Conservation (phyloP, 2,888 invertebrate genomes). For the Pardosa pseudoannulata region DNA sequence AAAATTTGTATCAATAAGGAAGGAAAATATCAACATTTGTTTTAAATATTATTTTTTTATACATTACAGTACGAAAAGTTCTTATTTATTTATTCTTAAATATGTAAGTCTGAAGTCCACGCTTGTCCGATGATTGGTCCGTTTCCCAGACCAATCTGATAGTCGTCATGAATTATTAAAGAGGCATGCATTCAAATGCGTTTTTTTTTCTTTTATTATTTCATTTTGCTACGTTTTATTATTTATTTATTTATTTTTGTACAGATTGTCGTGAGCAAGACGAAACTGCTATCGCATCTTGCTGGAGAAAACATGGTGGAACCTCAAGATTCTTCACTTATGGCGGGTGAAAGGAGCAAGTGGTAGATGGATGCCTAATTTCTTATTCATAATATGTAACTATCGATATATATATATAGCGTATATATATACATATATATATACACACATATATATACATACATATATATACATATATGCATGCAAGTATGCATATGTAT, state of each 20-base stretch:
- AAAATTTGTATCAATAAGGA: slow-evolving; percentile 59
- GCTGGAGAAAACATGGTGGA: slow-evolving; percentile 16
- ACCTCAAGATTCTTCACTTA: not conserved
- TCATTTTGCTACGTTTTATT: not conserved
- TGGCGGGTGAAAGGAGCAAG: not conserved
- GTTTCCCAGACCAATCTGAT: not conserved
- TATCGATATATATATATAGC: not conserved
- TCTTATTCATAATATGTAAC: slow-evolving; percentile 13
- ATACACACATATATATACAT: too few species aligned
- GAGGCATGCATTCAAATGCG: not conserved
- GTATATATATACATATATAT: not conserved
- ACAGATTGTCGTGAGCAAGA: slow-evolving; percentile 68
- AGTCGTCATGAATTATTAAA: not conserved
- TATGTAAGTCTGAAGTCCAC: slow-evolving; percentile 2
- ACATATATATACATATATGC: not conserved
- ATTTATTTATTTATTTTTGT: slow-evolving; percentile 17
- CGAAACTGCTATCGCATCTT: slow-evolving; percentile 18
- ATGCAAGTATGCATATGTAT: not conserved
- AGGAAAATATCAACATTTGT: slow-evolving; percentile 51
- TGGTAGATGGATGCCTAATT: not conserved
- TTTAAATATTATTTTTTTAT: slow-evolving; percentile 29
- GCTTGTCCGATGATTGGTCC: not conserved
- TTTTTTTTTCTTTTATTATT: not conserved
- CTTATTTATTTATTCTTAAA: not conserved
- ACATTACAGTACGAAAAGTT: slow-evolving; percentile 56